Percentiles rank a stretch among this genome's conserved stretches.
These are phyloP conservation scores for Silurus glanis DNA, from an alignment of 2,113 vertebrate species.

Conservation along the genomic window DNA sequence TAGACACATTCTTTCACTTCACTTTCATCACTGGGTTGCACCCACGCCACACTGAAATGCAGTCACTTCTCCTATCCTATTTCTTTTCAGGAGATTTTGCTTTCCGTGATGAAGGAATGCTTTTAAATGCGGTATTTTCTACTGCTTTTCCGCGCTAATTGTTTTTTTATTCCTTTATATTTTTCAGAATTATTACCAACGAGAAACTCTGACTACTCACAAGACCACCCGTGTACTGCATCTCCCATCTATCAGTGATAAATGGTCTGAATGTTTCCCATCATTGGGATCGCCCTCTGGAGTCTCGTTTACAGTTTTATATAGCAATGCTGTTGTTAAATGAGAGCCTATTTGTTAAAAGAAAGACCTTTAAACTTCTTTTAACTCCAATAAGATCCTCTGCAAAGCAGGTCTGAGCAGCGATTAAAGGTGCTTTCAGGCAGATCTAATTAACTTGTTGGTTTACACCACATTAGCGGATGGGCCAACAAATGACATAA, in stretches of 20 bases:
- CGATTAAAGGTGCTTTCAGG: conserved; percentile 54
- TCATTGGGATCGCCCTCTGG: background rate
- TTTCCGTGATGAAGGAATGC: background rate
- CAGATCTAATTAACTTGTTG: conserved; percentile 69
- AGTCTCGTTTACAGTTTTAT: background rate
- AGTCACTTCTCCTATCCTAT: background rate
- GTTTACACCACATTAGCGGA: conserved; percentile 65
- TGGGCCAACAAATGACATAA: conserved; percentile 73
- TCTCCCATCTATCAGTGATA: background rate
- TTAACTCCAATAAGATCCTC: conserved; percentile 30
- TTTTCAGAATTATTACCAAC: background rate
- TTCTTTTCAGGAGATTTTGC: background rate
- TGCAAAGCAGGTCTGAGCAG: conserved; percentile 37
- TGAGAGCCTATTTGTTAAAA: background rate
- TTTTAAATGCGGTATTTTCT: background rate
- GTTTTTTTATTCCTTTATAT: background rate
- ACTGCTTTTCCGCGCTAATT: no score
- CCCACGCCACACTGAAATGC: background rate
- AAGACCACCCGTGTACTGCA: background rate
- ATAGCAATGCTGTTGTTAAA: background rate
- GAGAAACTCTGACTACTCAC: background rate
- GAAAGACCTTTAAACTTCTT: background rate
- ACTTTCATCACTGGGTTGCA: background rate
- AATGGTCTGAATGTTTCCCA: background rate
- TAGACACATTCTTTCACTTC: background rate